phyloP scores from a whole-genome alignment of 2,888 invertebrate genomes.

The Nomada hirtipes region DNA sequence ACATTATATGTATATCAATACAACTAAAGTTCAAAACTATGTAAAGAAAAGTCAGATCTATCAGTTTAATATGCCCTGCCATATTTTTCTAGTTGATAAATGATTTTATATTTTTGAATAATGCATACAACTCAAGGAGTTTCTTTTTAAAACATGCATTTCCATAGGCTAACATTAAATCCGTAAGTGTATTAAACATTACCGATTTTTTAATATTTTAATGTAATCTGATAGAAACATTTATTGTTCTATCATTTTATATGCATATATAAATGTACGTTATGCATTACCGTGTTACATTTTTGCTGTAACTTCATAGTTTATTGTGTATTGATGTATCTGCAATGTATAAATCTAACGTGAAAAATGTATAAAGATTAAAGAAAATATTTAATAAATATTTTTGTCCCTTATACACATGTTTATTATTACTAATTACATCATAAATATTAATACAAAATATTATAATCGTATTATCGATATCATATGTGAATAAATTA shows the following conservation, averaged over 20 bases:
- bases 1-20: slow-evolving; percentile 16
- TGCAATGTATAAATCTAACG: slow-evolving; percentile 41
- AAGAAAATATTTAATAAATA: slow-evolving; percentile 48
- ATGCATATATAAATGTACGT: background rate
- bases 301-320: slow-evolving; percentile 30
- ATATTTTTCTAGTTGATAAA: slow-evolving; percentile 22
- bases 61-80: slow-evolving; percentile 1
- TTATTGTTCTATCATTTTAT: slow-evolving; percentile 6
- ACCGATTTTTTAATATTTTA: slow-evolving; percentile 5
- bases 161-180: slow-evolving; percentile 12
- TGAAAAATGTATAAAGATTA: slow-evolving; percentile 31
- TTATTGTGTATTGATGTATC: slow-evolving; percentile 34
- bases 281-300: slow-evolving; percentile 7
- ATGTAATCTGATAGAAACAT: background rate
- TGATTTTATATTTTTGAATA: slow-evolving; percentile 31
- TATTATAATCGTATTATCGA: slow-evolving; percentile 36
- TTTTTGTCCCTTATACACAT: slow-evolving; percentile 30
- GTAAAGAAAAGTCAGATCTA: slow-evolving; percentile 7
- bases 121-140: background rate
- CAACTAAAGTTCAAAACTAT: slow-evolving; percentile 1
- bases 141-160: slow-evolving; percentile 8
- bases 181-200: slow-evolving; percentile 3
- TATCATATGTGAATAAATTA: slow-evolving; percentile 24
- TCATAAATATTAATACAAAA: slow-evolving; percentile 37
- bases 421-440: slow-evolving; percentile 34